Evolutionary conservation across 2,888 invertebrate species (phyloP), one percentile per base, ranked within the genome.

Genomic region (Melangyna quadrimaculata): DNA sequence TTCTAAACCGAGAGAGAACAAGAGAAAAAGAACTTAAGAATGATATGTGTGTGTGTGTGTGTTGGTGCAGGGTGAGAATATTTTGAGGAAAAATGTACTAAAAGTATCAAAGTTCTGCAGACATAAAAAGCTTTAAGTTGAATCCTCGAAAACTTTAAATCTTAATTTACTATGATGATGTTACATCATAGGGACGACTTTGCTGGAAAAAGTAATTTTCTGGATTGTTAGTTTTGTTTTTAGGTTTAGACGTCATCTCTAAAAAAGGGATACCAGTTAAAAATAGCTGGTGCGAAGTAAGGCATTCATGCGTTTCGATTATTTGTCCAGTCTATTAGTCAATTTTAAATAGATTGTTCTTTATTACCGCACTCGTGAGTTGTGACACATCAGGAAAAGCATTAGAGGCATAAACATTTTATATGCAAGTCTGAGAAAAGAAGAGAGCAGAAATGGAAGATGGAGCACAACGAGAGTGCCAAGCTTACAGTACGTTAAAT

Each of bases 171-270:
- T 3, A 51, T 27, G n/a, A 51, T 27, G 27, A 51, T 48, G 77
- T 78, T 70, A 78, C 77, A 78, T 78, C 77, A 78, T 61, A 61
- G 59, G 22, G 32, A 32, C 12, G 14, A 29, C 3, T 29, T n/a
- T 27, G n/a, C n/a, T 27, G 9, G 27, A 51, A 24, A 7, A 19
- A 19, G 22, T 10, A 5, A 22, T 51, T 7, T 2, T 48, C 19
- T 19, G 19, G 5, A 48, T 1, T 2, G 1, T 1, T 4, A 19
- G 10, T 48, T 22, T 24, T 4, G 12, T 22, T 48, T 1, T 22
- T 14, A 10, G 22, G 6, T 48, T 9, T 12, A 1, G 19, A 48
- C 19, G 48, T 48, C 48, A 48, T 48, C 22, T 22, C 22, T 48
- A 0, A 45, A n/a, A n/a, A n/a, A n/a, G n/a, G n/a, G n/a, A n/a